These are phyloP conservation scores for Pristionchus entomophagus DNA, from an alignment of 2,888 invertebrate genomes.

Conservation along the genomic window DNA sequence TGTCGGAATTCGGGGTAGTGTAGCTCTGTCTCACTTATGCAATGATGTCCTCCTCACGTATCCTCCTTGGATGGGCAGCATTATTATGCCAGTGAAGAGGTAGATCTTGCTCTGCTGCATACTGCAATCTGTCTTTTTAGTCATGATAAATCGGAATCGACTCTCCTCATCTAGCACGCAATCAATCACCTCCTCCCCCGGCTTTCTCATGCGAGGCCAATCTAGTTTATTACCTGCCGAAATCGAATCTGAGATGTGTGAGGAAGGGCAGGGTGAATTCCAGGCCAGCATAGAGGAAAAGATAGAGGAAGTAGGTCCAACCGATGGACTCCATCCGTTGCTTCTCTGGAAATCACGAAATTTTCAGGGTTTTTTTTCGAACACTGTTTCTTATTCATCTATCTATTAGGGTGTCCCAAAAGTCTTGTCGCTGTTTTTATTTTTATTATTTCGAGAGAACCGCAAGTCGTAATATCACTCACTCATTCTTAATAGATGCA, in stretches of 20 bases:
- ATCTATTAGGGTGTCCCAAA: background rate
- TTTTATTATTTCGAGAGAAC: background rate
- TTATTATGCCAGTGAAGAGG: slow-evolving; percentile 90
- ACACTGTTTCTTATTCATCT: background rate
- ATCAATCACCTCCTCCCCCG: background rate
- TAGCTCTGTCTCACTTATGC: slow-evolving; percentile 79
- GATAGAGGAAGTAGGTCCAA: slow-evolving; percentile 85
- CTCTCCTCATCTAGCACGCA: background rate
- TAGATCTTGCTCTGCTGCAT: slow-evolving; percentile 99
- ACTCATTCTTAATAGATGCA: too few relatives aligned
- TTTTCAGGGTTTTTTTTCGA: background rate
- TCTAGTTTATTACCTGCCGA: slow-evolving; percentile 80
- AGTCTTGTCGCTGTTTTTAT: background rate
- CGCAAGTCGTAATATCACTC: too few relatives aligned
- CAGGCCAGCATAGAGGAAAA: slow-evolving; percentile 94
- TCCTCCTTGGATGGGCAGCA: slow-evolving; percentile 90
- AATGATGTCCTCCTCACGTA: slow-evolving; percentile 88
- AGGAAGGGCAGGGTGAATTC: slow-evolving; percentile 98
- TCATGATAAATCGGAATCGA: background rate
- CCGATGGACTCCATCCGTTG: slow-evolving; percentile 72
- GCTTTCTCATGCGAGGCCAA: background rate
- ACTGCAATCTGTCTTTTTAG: slow-evolving; percentile 78
- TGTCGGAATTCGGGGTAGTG: too few relatives aligned
- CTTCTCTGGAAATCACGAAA: slow-evolving; percentile 54
- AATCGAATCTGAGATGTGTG: slow-evolving; percentile 91